Percentiles rank a stretch among this genome's conserved stretches.
These are phyloP conservation scores for Diplazon laetatorius DNA, from an alignment of 2,888 invertebrate species.

Conservation along the genomic window DNA sequence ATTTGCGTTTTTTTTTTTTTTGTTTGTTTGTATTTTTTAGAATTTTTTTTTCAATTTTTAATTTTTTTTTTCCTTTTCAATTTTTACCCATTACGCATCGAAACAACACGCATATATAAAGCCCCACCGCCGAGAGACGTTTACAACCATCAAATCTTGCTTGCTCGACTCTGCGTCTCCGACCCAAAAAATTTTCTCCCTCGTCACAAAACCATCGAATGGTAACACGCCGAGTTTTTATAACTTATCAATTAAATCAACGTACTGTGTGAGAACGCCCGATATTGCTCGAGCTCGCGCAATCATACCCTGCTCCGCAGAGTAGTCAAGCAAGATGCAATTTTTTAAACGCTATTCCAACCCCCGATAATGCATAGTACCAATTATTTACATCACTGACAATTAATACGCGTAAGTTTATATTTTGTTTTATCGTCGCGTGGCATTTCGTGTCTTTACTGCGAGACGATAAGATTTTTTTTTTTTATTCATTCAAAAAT, in stretches of 20 bases:
- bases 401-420: slow-evolving; percentile 37
- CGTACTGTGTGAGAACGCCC: slow-evolving; percentile 18
- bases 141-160: slow-evolving; percentile 26
- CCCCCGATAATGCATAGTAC: slow-evolving; percentile 26
- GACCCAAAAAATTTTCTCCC: slow-evolving; percentile 13
- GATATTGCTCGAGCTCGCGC: slow-evolving; percentile 30
- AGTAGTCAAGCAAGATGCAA: slow-evolving; percentile 45
- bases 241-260: slow-evolving; percentile 50
- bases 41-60: too few relatives aligned
- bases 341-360: slow-evolving; percentile 44
- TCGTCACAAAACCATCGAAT: slow-evolving; percentile 40
- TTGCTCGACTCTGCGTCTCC: slow-evolving; percentile 39
- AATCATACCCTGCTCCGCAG: slow-evolving; percentile 33
- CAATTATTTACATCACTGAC: slow-evolving; percentile 54
- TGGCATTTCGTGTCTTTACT: slow-evolving; percentile 61
- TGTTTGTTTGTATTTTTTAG: too few relatives aligned
- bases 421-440: slow-evolving; percentile 6
- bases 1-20: slow-evolving; percentile 10
- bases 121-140: slow-evolving; percentile 8
- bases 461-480: slow-evolving; percentile 49
- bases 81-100: slow-evolving; percentile 42
- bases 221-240: slow-evolving; percentile 28
- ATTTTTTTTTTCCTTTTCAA: neutral
- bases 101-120: slow-evolving; percentile 35
- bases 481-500: too few relatives aligned